phyloP scores from a whole-genome alignment of 2,888 invertebrate species.

The Chloroclysta siterata region DNA sequence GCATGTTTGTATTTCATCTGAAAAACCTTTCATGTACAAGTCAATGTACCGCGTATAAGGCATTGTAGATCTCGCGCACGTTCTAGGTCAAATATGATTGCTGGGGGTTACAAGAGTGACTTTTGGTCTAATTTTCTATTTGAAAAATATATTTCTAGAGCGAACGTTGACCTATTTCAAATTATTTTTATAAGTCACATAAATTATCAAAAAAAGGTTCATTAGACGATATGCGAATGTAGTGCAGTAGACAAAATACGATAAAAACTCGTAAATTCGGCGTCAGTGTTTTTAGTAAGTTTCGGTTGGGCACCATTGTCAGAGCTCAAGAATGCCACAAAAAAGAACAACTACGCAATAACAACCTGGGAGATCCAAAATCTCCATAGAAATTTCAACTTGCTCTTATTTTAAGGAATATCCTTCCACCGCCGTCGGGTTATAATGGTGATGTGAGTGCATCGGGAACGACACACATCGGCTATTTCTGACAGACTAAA shows the following conservation, averaged over 20 bases:
- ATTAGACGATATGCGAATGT: background rate
- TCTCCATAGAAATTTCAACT: constrained; percentile 30
- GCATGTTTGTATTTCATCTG: constrained; percentile 2
- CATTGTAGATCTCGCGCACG: constrained; percentile 14
- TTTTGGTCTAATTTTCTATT: background rate
- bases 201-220: background rate
- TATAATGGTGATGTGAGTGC: constrained; percentile 58
- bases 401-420: constrained; percentile 36
- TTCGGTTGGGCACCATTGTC: background rate
- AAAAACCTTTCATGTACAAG: constrained; percentile 11
- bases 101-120: constrained; percentile 9
- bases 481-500: constrained; percentile 73
- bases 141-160: no score
- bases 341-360: constrained; percentile 22
- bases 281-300: background rate
- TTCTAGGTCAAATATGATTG: constrained; percentile 15
- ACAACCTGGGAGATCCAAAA: constrained; percentile 32
- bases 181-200: background rate
- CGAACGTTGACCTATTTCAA: background rate
- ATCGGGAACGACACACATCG: constrained; percentile 63
- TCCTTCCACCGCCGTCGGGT: constrained; percentile 46
- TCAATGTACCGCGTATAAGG: constrained; percentile 18
- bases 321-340: constrained; percentile 13
- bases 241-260: background rate
- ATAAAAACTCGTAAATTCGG: background rate